Base-by-base conservation (phyloP, 2,888 invertebrate species). In the Pandemis cinnamomeana region DNA sequence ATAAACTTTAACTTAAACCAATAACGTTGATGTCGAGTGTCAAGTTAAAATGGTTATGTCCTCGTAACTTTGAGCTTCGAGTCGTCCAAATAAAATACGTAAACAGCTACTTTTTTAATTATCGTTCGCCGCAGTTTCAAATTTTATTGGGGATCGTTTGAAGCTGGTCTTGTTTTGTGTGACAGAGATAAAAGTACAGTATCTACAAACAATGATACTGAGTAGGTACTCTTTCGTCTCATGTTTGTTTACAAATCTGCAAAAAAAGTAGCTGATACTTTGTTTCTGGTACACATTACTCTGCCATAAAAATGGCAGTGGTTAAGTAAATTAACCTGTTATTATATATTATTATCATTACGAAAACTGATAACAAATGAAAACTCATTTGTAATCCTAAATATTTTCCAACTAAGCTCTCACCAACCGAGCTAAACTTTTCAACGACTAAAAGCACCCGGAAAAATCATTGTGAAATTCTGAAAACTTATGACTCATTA, bases 51-150 rank as follows among this genome's bases (percentile, higher is more conserved):
- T 67, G 71, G 61, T 67, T 53, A 61, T 71, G 71, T 15, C 13
- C 13, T 71, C 67, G 67, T 71, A 67, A 67, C 42, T 71, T 27
- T 60, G 51, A 46, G 15, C 15, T 61, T 42, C 11, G 51, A 71
- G 66, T 44, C 41, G 51, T 53, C 42, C 44, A 67, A 61, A 67
- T 67, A 71, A 67, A 71, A 71, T 71, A 71, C 51, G 67, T 67
- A 53, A 71, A 67, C 71, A 67, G 71, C 71, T 71, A 60, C 67
- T 61, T 71, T 71, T 71, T 71, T 67, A 71, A 71, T 71, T 71
- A 71, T 67, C 71, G n/a, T 51, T 20, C 13, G 42, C 41, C 41
- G 20, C 53, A 67, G 71, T 67, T 71, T 67, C 44, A 8, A 48
- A 27, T 67, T 71, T 71, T 67, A 71, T 61, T 71, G 61, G 3